phyloP scores from a whole-genome alignment of 2,888 invertebrate genomes.

The Metopia argyrocephala region DNA sequence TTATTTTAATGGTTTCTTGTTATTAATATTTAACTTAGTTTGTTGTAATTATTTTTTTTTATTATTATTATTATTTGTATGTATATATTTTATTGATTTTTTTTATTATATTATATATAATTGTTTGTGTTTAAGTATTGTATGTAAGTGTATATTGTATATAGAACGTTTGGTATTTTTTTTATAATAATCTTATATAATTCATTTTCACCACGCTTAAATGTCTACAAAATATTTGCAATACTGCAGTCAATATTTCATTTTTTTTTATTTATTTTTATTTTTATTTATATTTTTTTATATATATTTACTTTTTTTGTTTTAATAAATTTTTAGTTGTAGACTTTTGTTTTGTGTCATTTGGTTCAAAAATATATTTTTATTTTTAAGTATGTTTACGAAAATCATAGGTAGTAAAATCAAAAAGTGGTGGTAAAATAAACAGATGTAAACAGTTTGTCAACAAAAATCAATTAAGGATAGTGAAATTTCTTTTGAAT shows the following conservation, averaged over 20 bases:
- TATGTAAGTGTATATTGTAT: conserved; percentile 58
- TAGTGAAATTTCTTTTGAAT: too few relatives aligned
- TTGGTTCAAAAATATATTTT: conserved; percentile 48
- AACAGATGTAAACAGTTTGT: background rate
- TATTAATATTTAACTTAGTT: conserved; percentile 24
- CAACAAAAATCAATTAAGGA: too few relatives aligned
- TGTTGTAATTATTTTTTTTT: conserved; percentile 20
- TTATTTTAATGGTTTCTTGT: background rate
- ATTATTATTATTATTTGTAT: background rate
- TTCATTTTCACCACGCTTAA: conserved; percentile 70
- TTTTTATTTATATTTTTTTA: conserved; percentile 32
- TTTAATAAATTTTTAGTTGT: conserved; percentile 31
- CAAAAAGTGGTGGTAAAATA: background rate
- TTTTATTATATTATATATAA: conserved; percentile 36
- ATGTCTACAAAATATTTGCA: conserved; percentile 77
- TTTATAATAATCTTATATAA: conserved; percentile 47
- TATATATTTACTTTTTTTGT: conserved; percentile 62
- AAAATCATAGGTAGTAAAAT: conserved; percentile 7
- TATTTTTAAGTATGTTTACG: conserved; percentile 2
- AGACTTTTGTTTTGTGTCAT: conserved; percentile 58
- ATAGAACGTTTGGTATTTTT: conserved; percentile 54
- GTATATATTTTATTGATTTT: conserved; percentile 25
- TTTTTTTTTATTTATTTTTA: conserved; percentile 7
- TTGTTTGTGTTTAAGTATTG: conserved; percentile 40
- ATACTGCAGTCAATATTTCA: conserved; percentile 76